These are phyloP conservation scores for Cabera pusaria DNA, from an alignment of 2,888 invertebrate species.

Conservation along the genomic window DNA sequence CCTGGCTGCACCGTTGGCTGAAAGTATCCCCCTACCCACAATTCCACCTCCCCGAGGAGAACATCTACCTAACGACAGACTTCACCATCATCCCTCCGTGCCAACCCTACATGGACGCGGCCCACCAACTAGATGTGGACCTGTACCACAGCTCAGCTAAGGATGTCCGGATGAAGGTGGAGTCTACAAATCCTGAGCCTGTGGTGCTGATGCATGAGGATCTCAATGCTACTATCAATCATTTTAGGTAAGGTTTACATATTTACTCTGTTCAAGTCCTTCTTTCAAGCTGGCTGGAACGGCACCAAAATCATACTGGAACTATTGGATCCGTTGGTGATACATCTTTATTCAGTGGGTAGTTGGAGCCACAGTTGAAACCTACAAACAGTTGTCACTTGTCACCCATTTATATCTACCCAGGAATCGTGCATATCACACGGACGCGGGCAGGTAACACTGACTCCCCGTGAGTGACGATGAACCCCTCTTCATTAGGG, in stretches of 20 bases:
- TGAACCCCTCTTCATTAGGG: too few relatives aligned
- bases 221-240: conserved; percentile 65
- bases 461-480: too few relatives aligned
- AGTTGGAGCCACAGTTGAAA: too few relatives aligned
- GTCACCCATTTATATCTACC: too few relatives aligned
- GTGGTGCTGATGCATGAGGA: conserved; percentile 53
- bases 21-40: conserved; percentile 78
- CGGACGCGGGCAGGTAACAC: too few relatives aligned
- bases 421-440: too few relatives aligned
- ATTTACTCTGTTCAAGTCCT: too few relatives aligned
- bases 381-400: too few relatives aligned
- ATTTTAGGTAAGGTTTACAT: conserved; percentile 69
- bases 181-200: conserved; percentile 27
- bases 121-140: conserved; percentile 52
- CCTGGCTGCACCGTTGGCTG: conserved; percentile 86
- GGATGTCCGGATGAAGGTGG: conserved; percentile 59
- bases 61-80: conserved; percentile 88
- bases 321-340: too few relatives aligned
- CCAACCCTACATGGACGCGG: conserved; percentile 52
- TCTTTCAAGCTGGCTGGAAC: too few relatives aligned
- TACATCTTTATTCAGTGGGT: too few relatives aligned
- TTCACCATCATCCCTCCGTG: conserved; percentile 84
- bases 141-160: conserved; percentile 49
- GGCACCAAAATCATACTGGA: too few relatives aligned
- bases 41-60: conserved; percentile 88